Conservation (phyloP, 2,113 vertebrate genomes). For the Leptodactylus fuscus region DNA sequence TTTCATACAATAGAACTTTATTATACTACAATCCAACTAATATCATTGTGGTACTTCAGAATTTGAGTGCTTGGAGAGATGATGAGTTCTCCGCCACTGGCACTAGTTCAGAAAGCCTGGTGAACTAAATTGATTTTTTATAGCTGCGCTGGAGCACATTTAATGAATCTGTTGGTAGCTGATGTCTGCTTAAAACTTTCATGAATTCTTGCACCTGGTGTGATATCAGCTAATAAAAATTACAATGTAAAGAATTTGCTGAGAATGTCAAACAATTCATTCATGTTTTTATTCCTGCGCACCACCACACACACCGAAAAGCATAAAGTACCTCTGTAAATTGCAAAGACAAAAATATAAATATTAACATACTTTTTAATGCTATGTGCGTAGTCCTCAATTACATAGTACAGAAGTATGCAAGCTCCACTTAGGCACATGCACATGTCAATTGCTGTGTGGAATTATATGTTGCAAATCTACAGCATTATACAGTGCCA, state of each 20-base stretch:
- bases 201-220: slow-evolving; percentile 65
- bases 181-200: slow-evolving; percentile 73
- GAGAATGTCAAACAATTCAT: no score
- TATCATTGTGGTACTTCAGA: slow-evolving; percentile 49
- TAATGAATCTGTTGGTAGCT: slow-evolving; percentile 85
- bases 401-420: no score
- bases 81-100: slow-evolving; percentile 72
- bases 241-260: slow-evolving; percentile 17
- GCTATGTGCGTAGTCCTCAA: no score
- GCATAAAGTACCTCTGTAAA: no score
- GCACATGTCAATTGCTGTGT: no score
- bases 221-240: slow-evolving; percentile 58
- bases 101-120: slow-evolving; percentile 75
- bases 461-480: no score
- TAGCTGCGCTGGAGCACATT: slow-evolving; percentile 79
- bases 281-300: no score
- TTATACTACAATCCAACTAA: slow-evolving; percentile 9
- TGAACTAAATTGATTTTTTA: slow-evolving; percentile 88
- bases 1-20: neutral
- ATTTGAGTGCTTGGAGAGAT: slow-evolving; percentile 64
- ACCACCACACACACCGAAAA: no score
- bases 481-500: no score
- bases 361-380: no score
- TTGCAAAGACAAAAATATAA: no score
- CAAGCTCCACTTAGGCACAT: no score